phyloP scores from a whole-genome alignment of 2,888 invertebrate species.

The Phorcus lineatus region DNA sequence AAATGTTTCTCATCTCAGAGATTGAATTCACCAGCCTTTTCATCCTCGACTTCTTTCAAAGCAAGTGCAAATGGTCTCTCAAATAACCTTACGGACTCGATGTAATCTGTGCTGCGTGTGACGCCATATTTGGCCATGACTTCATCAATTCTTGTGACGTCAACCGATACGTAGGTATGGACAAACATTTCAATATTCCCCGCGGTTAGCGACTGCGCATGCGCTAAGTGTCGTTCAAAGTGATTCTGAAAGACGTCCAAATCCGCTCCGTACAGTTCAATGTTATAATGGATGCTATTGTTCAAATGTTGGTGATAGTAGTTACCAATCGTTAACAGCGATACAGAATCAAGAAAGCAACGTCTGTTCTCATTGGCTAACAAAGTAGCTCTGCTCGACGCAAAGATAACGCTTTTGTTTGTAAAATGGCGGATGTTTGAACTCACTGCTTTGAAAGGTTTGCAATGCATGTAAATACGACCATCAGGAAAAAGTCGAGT shows the following conservation, averaged over 20 bases:
- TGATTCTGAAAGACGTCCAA: not conserved
- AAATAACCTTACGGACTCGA: not conserved
- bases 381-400: not conserved
- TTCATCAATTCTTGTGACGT: not conserved
- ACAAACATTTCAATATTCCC: not conserved
- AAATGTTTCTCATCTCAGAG: too few relatives aligned
- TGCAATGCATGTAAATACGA: not conserved
- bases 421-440: not conserved
- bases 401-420: not conserved
- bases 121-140: not conserved
- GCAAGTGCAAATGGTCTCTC: not conserved
- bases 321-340: not conserved
- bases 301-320: not conserved
- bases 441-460: not conserved
- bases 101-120: not conserved
- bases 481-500: not conserved
- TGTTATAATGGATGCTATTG: not conserved
- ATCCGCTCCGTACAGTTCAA: not conserved
- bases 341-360: not conserved
- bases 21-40: not conserved
- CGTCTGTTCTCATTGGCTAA: not conserved
- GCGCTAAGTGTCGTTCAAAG: not conserved
- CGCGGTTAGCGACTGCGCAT: not conserved
- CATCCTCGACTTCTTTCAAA: not conserved
- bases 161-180: not conserved